Evolutionary conservation across 2,113 vertebrate genomes (phyloP).

Genomic region (Xiphophorus maculatus): DNA sequence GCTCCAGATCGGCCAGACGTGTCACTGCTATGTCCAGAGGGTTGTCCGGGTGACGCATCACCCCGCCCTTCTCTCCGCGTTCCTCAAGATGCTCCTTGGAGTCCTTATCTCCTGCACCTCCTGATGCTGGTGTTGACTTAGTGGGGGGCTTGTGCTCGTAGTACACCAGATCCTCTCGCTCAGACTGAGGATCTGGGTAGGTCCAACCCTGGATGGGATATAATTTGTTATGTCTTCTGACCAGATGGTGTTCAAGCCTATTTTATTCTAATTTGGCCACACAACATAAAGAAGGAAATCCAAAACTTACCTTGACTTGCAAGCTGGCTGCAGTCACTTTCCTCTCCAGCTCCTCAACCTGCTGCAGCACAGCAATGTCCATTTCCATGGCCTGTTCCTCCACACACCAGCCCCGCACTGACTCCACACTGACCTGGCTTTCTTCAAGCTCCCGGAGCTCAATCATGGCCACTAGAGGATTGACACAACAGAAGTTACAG

Average conservation of each 20-base stretch:
- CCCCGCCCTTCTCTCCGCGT: conserved; percentile 86
- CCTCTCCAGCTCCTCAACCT: conserved; percentile 97
- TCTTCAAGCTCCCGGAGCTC: conserved; percentile 92
- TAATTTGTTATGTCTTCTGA: not conserved
- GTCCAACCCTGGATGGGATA: conserved; percentile 89
- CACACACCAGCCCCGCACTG: conserved; percentile 95
- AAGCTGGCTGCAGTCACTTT: conserved; percentile 97
- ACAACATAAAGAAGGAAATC: not conserved
- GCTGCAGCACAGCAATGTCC: conserved; percentile 93
- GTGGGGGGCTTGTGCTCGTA: conserved; percentile 93
- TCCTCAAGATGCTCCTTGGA: conserved; percentile 76
- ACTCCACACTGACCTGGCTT: conserved; percentile 92
- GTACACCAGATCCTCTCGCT: conserved; percentile 98
- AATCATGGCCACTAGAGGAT: conserved; percentile 88
- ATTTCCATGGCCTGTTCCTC: conserved; percentile 98
- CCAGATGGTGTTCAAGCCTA: not conserved
- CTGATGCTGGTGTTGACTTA: conserved; percentile 82
- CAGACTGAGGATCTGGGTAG: conserved; percentile 92
- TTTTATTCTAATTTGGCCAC: not conserved
- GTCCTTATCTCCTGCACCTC: conserved; percentile 77
- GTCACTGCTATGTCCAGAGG: conserved; percentile 99
- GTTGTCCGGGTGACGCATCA: conserved; percentile 95
- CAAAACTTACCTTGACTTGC: conserved; percentile 90
- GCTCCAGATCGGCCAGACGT: conserved; percentile 98
- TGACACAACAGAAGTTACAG: conserved; percentile 6